Evolutionary conservation across 2,888 invertebrate genomes (phyloP), one percentile per base, ranked within the genome.

Genomic region (Drosophila kuntzei): DNA sequence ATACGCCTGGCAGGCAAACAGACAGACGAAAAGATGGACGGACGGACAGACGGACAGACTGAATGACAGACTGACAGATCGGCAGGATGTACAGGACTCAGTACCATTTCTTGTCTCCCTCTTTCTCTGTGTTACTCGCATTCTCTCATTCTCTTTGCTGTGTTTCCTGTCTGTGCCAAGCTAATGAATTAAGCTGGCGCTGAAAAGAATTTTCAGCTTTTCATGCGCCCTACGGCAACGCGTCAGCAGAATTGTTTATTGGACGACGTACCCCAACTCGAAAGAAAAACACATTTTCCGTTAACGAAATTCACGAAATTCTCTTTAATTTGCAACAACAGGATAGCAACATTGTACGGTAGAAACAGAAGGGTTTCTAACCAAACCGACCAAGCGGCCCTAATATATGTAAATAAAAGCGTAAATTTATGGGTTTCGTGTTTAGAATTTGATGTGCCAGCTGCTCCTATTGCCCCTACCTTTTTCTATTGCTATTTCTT

Each of bases 361-460:
- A 9, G 36, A 34, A 49, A 43, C 46, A 60, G 65, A 76, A 58
- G 66, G 66, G 71, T 65, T 67, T 62, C 20, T 39, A 14, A n/a
- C 39, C 51, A 11, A 18, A 18, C 20, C 20, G 20, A 43, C 54
- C 29, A 12, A 32, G 12, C 32, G 37, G 41, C 63, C 73, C 64
- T 82, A 77, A 83, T 87, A 82, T 83, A 83, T 85, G 83, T 88
- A 88, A 87, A 88, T 83, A 88, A 77, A 85, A 82, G 74, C 77
- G 75, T 54, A 87, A 87, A 85, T 87, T 79, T 83, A 83, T 83
- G 86, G 86, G 83, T 68, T 83, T 87, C 83, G 83, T 88, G 83
- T 72, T 80, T 72, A 71, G 86, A 77, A 83, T 88, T 83, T 79
- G 86, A 79, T 82, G 88, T 51, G 64, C 37, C 74, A 74, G 70